Evolutionary conservation across 2,797 vertebrate genomes (phyloP).

Genomic region (Danio kyathit): DNA sequence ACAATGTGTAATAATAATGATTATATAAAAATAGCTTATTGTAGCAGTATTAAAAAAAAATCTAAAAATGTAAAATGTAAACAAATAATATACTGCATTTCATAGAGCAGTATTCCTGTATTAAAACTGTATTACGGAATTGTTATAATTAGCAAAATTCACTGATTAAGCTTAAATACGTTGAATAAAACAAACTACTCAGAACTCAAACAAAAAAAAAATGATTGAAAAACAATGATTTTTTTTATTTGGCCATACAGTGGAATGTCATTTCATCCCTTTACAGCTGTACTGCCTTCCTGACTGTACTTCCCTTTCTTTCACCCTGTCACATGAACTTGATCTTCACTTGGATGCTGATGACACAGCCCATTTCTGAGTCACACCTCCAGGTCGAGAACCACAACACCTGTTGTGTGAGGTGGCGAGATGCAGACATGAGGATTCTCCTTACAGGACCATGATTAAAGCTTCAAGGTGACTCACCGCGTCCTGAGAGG

Average conservation of each 20-base stretch:
- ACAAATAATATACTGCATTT: no score
- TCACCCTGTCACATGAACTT: not conserved
- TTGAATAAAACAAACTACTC: not conserved
- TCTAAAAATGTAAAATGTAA: no score
- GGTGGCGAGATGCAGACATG: conserved; percentile 10
- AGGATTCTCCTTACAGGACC: not conserved
- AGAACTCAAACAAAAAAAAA: not conserved
- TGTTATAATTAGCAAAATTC: no score
- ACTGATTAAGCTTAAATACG: no score
- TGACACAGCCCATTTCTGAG: conserved; percentile 26
- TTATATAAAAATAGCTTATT: no score
- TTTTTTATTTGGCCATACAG: not conserved
- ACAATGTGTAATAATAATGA: no score
- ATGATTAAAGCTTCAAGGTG: conserved; percentile 51
- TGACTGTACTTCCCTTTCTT: not conserved
- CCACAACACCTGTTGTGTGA: conserved; percentile 45
- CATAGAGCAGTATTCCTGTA: no score
- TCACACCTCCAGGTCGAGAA: conserved; percentile 15
- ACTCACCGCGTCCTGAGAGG: conserved; percentile 19
- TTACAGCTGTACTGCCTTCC: not conserved
- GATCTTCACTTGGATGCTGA: not conserved
- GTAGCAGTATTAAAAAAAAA: no score
- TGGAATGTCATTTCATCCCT: not conserved
- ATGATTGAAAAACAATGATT: not conserved
- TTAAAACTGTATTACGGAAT: not conserved